Conservation (phyloP, 2,888 invertebrate species). For the Cheilosia urbana region DNA sequence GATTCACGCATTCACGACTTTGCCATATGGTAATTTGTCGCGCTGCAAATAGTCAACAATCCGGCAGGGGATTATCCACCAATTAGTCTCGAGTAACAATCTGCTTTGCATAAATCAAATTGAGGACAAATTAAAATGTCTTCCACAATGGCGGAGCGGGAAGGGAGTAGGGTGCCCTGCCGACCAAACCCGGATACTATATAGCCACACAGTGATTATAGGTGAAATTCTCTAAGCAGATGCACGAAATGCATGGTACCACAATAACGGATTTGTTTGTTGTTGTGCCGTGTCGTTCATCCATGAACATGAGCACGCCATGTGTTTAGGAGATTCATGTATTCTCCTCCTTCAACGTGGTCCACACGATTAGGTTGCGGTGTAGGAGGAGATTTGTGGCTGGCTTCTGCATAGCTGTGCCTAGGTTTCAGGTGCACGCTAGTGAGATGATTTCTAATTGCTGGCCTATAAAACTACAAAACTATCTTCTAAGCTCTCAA, state of each 20-base stretch:
- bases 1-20: constrained; percentile 75
- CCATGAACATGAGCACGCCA: constrained; percentile 73
- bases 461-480: constrained; percentile 69
- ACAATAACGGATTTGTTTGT: constrained; percentile 57
- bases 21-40: constrained; percentile 73
- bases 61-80: constrained; percentile 69
- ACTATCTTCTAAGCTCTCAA: constrained; percentile 69
- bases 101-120: constrained; percentile 77
- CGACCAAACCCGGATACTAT: constrained; percentile 69
- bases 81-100: constrained; percentile 72
- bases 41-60: constrained; percentile 60
- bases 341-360: constrained; percentile 62
- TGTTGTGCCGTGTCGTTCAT: constrained; percentile 51
- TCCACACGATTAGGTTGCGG: constrained; percentile 59
- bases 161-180: not conserved
- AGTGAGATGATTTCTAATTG: constrained; percentile 74
- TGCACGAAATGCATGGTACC: constrained; percentile 74
- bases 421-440: constrained; percentile 65
- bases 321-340: constrained; percentile 68
- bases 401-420: constrained; percentile 59
- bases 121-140: constrained; percentile 78
- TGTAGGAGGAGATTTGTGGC: constrained; percentile 69
- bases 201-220: constrained; percentile 65
- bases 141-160: constrained; percentile 37
- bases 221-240: constrained; percentile 73